Evolutionary conservation across 1,140 invertebrate species (phyloP), one percentile per base, ranked within the genome.

Genomic region (Drosophila oshimai): DNA sequence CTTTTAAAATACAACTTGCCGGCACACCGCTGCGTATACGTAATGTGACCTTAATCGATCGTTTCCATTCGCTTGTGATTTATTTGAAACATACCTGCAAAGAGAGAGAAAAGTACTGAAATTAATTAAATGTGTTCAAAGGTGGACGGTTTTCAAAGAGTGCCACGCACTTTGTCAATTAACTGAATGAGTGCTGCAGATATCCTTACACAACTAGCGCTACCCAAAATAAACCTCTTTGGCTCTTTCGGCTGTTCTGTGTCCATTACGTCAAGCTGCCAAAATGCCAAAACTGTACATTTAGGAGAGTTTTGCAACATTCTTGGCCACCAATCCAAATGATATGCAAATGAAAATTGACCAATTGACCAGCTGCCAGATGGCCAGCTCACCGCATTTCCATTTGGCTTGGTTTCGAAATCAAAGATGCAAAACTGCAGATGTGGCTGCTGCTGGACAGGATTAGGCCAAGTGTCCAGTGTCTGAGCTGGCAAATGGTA

Each of bases 321-420:
- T 67, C 62, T 67, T 65, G 62, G 68, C 68, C 28, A 44, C 54
- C 79, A 77, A 83, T 86, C 77, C 74, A 74, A 83, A 79, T 55
- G 74, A 74, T 86, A 86, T 78, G 69, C 70, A 83, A 83, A 83
- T 83, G 74, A 71, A 78, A 83, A 83, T 84, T 84, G 74, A 74
- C 69, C 78, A 84, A 78, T 70, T 84, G 79, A 83, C 57, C 72
- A 74, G 49, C 58, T 67, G 60, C 70, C 67, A 65, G 61, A 57
- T 62, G 64, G 50, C 58, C 39, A 61, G 50, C 28, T 71, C 72
- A 79, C 79, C 80, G 53, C 80, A 84, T 75, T 75, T 84, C 75
- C 79, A 84, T 86, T 84, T 84, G 78, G 79, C 60, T 67, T 49
- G 41, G 58, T 79, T 79, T 62, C 17, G 36, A 34, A 80, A 84